Base-by-base conservation (phyloP, 2,888 invertebrate species). In the Ecdyonurus torrentis region DNA sequence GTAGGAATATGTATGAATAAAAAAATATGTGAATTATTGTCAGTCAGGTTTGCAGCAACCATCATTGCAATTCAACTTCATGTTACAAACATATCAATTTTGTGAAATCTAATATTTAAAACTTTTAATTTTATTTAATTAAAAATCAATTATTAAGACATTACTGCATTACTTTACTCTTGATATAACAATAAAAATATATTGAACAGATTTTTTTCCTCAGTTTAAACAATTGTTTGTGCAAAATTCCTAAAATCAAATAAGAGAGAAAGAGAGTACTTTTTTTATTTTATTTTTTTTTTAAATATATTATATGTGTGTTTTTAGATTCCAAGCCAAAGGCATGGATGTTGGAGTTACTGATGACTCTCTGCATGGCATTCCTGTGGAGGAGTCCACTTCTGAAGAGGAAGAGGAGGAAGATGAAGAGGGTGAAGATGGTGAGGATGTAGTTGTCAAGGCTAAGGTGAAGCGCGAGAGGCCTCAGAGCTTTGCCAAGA, bases 271-370 rank as follows among this genome's bases (percentile, higher is more conserved):
- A 53, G 22, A 5, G 5, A 23, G 24, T n/a, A n/a, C n/a, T n/a
- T n/a, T n/a, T n/a, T n/a, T n/a, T n/a, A n/a, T n/a, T n/a, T n/a
- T n/a, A n/a, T 52, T n/a, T 23, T 61, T 25, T 2, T 25, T 20
- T 23, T 62, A 24, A 23, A 25, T 25, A 52, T 63, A n/a, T n/a
- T n/a, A n/a, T n/a, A n/a, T 52, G 15, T 66, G 25, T 52, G 23
- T 65, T 70, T 67, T 1, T 69, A 86, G 88, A 74, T 88, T 91
- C 74, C 87, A 90, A 73, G 84, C 88, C 59, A 86, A 87, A 76
- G 87, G 88, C 18, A 87, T 88, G 87, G 86, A 88, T 68, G 81
- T 88, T 61, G 89, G 89, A 0, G 85, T 88, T 0, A 82, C 85
- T 0, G 88, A 88, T 69, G 88, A 87, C 65, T 83, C 84, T 61